A percentile compares a stretch with the other conserved stretches of the same genome.
Evolutionary conservation across 2,797 vertebrate genomes (phyloP).

Genomic region (Enteromius unitaeniatus): DNA sequence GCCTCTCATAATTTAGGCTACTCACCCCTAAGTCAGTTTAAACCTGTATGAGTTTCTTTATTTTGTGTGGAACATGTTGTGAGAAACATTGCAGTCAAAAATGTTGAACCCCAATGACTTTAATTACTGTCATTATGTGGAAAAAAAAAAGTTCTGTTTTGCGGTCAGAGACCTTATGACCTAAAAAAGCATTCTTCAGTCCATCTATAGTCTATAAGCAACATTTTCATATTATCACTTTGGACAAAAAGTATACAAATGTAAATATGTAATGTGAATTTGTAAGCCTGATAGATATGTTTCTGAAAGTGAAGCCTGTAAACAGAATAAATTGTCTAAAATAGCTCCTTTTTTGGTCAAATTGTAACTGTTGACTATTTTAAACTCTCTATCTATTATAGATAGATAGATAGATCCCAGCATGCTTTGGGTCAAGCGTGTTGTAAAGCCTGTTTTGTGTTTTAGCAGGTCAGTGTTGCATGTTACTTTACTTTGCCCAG

Average conservation of each 20-base stretch:
- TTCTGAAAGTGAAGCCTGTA: background rate
- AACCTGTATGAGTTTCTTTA: background rate
- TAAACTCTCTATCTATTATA: too few species aligned
- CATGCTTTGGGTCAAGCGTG: background rate
- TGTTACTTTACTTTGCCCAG: background rate
- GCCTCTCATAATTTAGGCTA: background rate
- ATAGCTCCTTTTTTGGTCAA: background rate
- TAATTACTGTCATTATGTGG: background rate
- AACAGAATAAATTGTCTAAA: background rate
- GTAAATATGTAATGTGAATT: background rate
- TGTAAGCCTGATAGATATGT: background rate
- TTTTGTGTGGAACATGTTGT: background rate
- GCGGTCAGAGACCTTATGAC: slow-evolving; percentile 54
- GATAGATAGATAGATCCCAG: background rate
- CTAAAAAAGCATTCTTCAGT: background rate
- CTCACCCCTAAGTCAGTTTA: background rate
- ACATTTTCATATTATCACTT: background rate
- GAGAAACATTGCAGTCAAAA: background rate
- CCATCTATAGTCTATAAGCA: background rate
- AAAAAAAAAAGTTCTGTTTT: slow-evolving; percentile 51
- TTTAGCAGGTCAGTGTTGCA: background rate
- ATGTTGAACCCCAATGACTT: background rate
- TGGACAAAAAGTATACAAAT: background rate
- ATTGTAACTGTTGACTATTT: too few species aligned
- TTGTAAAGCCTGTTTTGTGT: background rate